phyloP scores from a whole-genome alignment of 2,888 invertebrate genomes.

The Meliscaeva auricollis region DNA sequence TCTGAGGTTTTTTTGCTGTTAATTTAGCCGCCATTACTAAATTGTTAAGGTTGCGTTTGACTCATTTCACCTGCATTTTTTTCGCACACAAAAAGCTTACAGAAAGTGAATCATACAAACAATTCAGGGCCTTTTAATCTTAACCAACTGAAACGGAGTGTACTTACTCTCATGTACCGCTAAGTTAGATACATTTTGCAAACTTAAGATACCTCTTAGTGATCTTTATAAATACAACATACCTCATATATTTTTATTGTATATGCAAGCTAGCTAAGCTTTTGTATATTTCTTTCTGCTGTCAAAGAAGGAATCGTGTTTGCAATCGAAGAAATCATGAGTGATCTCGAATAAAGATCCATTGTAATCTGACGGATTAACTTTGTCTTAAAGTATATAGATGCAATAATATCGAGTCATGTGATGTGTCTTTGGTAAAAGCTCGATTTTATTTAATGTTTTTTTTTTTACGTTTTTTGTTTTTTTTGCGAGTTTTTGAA shows the following conservation, averaged over 20 bases:
- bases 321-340: constrained; percentile 37
- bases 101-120: too few relatives aligned
- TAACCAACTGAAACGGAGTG: not conserved
- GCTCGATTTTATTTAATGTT: constrained; percentile 34
- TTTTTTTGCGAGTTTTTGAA: constrained; percentile 65
- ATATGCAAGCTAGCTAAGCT: constrained; percentile 39
- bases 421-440: constrained; percentile 42
- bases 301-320: constrained; percentile 38
- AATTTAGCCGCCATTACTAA: too few relatives aligned
- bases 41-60: too few relatives aligned
- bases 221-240: not conserved
- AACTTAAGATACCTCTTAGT: constrained; percentile 17
- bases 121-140: not conserved
- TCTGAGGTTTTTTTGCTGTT: too few relatives aligned
- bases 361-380: constrained; percentile 65
- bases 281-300: constrained; percentile 38
- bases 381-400: constrained; percentile 29
- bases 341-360: constrained; percentile 56
- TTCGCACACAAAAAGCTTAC: too few relatives aligned
- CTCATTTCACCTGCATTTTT: too few relatives aligned
- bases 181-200: constrained; percentile 14
- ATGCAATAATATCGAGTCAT: constrained; percentile 32
- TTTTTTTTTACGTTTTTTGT: not conserved
- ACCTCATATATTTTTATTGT: not conserved
- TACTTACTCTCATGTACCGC: not conserved